A percentile compares a stretch with the other conserved stretches of the same genome.
phyloP scores from a whole-genome alignment of 2,113 vertebrate species.

The Oophaga pumilio region DNA sequence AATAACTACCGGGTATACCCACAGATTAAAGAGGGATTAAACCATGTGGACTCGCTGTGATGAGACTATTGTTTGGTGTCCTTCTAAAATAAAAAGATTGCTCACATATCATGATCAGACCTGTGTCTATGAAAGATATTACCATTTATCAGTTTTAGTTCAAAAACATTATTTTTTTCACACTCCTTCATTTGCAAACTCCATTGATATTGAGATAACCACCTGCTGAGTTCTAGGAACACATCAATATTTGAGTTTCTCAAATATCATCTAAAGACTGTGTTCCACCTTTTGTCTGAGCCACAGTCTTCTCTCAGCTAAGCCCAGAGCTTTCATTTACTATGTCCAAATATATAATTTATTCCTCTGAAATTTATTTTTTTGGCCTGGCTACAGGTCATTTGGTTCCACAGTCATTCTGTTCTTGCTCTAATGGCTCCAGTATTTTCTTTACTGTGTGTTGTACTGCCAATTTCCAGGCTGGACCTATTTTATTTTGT shows the following conservation, averaged over 20 bases:
- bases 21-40: too few relatives aligned
- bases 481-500: slow-evolving; percentile 26
- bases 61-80: neutral
- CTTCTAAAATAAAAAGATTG: neutral
- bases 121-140: neutral
- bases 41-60: neutral
- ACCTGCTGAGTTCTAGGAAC: slow-evolving; percentile 49
- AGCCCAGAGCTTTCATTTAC: slow-evolving; percentile 12
- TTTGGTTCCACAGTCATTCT: slow-evolving; percentile 40
- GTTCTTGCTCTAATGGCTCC: slow-evolving; percentile 40
- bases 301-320: slow-evolving; percentile 6
- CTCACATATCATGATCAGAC: neutral
- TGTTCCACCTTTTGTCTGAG: slow-evolving; percentile 3
- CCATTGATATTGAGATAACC: slow-evolving; percentile 7
- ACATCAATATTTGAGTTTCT: slow-evolving; percentile 22
- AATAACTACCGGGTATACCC: too few relatives aligned
- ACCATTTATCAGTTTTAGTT: neutral
- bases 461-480: slow-evolving; percentile 43
- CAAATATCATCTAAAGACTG: neutral
- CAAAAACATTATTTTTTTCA: slow-evolving; percentile 10
- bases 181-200: neutral
- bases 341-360: slow-evolving; percentile 42
- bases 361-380: slow-evolving; percentile 19
- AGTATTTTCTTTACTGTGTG: slow-evolving; percentile 31
- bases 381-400: slow-evolving; percentile 39